Conservation (phyloP, 2,888 invertebrate species). For the Mythimna vitellina region DNA sequence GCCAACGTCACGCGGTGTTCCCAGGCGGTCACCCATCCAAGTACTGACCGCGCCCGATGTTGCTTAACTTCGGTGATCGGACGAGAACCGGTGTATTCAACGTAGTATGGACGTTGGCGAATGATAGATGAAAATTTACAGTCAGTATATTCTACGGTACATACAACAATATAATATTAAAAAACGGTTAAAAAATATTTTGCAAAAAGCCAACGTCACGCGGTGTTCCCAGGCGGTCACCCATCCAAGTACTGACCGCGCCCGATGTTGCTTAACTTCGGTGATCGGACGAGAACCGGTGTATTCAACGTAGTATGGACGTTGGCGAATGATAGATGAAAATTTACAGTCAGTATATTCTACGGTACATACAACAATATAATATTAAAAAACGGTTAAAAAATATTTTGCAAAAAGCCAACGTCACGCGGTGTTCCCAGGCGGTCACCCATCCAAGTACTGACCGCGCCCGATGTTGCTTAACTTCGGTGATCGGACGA, state of each 20-base stretch:
- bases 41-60: constrained; percentile 86
- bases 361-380: too few relatives aligned
- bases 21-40: constrained; percentile 86
- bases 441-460: constrained; percentile 86
- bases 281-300: constrained; percentile 89
- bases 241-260: constrained; percentile 86
- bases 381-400: too few relatives aligned
- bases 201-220: constrained; percentile 80
- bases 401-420: constrained; percentile 80
- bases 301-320: constrained; percentile 87
- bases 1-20: constrained; percentile 81
- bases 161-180: too few relatives aligned
- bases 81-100: constrained; percentile 88
- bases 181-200: too few relatives aligned
- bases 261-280: constrained; percentile 88
- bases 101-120: constrained; percentile 84
- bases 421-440: constrained; percentile 82
- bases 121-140: too few relatives aligned
- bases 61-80: constrained; percentile 89
- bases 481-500: constrained; percentile 89
- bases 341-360: too few relatives aligned
- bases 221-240: constrained; percentile 84
- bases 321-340: constrained; percentile 72
- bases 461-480: constrained; percentile 87
- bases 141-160: too few relatives aligned